Conservation (phyloP, 2,888 invertebrate genomes). For the Heliconius sara region DNA sequence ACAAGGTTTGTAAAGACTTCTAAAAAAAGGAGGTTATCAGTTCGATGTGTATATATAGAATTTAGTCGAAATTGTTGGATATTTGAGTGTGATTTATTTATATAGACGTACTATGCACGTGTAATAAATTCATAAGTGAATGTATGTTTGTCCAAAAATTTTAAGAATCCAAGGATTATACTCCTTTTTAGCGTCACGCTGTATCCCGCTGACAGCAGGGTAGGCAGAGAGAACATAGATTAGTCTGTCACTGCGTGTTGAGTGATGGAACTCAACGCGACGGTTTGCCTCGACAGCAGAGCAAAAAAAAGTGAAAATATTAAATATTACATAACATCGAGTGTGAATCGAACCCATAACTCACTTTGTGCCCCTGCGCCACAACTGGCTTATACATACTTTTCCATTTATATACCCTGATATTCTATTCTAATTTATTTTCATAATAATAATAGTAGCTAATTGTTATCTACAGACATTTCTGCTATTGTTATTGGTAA, state of each 20-base stretch:
- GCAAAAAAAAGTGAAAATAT: neutral
- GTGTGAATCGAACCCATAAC: neutral
- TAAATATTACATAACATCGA: too few species aligned
- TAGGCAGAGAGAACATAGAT: neutral
- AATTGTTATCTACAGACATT: conserved; percentile 2
- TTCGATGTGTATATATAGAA: neutral
- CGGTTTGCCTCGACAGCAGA: neutral
- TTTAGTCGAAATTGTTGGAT: neutral
- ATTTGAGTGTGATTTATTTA: neutral
- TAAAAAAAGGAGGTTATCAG: neutral
- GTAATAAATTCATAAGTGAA: too few species aligned
- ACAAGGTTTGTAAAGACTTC: neutral
- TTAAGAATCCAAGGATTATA: neutral
- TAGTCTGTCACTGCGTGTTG: neutral
- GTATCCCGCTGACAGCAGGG: neutral
- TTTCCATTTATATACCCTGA: neutral
- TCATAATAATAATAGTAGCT: neutral
- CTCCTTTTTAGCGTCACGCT: neutral
- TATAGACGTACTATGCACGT: too few species aligned
- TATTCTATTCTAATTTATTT: neutral
- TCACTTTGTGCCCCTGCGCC: neutral
- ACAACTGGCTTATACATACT: neutral
- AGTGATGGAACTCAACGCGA: neutral
- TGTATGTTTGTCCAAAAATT: too few species aligned
- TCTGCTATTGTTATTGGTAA: conserved; percentile 13